Percentiles rank a stretch among this genome's conserved stretches.
These are phyloP conservation scores for Poecilia gillii DNA, from an alignment of 2,797 vertebrate species.

Conservation along the genomic window DNA sequence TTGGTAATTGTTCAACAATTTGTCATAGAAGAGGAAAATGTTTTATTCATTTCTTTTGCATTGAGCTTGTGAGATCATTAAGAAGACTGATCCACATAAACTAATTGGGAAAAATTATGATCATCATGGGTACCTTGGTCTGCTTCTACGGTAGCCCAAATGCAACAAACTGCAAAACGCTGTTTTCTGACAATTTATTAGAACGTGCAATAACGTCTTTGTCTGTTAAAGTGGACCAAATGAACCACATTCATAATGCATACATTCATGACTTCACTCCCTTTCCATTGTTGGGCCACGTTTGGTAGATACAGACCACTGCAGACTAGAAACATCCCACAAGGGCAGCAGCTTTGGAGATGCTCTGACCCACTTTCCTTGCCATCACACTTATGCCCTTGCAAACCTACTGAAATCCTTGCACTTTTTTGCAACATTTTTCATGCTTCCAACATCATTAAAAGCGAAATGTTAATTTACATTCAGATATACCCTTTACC, in stretches of 20 bases:
- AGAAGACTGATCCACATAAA: not conserved
- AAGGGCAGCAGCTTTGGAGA: not conserved
- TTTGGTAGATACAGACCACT: not conserved
- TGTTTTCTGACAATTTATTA: not conserved
- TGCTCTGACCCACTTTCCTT: not conserved
- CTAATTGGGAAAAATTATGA: not conserved
- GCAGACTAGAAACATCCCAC: not conserved
- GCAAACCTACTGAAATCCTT: not conserved
- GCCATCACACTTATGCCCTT: not conserved
- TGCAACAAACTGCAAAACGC: not conserved
- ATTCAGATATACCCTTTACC: too few species aligned
- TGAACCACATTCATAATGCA: too few species aligned
- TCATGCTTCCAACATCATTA: not conserved
- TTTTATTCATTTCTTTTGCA: not conserved
- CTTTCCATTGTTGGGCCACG: not conserved
- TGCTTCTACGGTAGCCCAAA: not conserved
- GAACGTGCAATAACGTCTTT: not conserved
- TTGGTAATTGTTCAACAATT: not conserved
- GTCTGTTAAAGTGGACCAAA: not conserved
- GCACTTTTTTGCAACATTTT: not conserved
- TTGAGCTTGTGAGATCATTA: not conserved
- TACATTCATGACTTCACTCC: not conserved
- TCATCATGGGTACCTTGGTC: not conserved
- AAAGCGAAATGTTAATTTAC: not conserved
- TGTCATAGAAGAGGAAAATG: not conserved